Evolutionary conservation across 2,797 vertebrate genomes (phyloP), one percentile per base, ranked within the genome.

Genomic region (Pelodytes ibericus): DNA sequence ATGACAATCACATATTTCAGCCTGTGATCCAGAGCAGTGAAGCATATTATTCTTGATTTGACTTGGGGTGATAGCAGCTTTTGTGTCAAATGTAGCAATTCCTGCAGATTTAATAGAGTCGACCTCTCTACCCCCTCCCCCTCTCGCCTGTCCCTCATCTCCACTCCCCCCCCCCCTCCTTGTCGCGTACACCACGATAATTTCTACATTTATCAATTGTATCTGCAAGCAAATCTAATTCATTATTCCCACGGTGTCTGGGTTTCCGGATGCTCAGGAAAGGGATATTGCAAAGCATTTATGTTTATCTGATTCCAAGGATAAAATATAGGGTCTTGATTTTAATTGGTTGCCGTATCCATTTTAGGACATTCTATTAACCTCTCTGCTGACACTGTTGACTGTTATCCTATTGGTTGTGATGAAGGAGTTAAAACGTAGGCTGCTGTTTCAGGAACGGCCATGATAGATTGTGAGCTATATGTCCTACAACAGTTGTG

Each of bases 11-110:
- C 73, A 29, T 76, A 82, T 81, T 82, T 84, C 84, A 78, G 81
- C 77, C 10, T 72, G 74, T 81, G 83, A 80, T 27, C 86, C 71
- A 65, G 80, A 82, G 82, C 5, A 51, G 81, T 65, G 74, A 82
- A 81, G 84, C 84, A 86, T 81, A 82, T 84, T 84, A 84, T 82
- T 87, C 83, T 86, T 72, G 66, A 74, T 65, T 82, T 1, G 53
- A 75, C 81, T 82, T 71, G 81, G 82, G 85, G 81, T 86, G 84
- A 82, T 36, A 82, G 87, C 82, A 57, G 3, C 69, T 68, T 82
- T 79, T 77, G 80, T 85, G 86, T 88, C 87, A 83, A 83, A 84
- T 71, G 83, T 78, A 84, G 81, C 86, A 85, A 86, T 86, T 87
- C 85, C 83, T 78, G 83, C 75, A 81, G 81, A 84, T 86, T 83